A percentile compares a stretch with the other conserved stretches of the same genome.
phyloP scores from a whole-genome alignment of 2,797 vertebrate genomes.

The Hybognathus amarus region DNA sequence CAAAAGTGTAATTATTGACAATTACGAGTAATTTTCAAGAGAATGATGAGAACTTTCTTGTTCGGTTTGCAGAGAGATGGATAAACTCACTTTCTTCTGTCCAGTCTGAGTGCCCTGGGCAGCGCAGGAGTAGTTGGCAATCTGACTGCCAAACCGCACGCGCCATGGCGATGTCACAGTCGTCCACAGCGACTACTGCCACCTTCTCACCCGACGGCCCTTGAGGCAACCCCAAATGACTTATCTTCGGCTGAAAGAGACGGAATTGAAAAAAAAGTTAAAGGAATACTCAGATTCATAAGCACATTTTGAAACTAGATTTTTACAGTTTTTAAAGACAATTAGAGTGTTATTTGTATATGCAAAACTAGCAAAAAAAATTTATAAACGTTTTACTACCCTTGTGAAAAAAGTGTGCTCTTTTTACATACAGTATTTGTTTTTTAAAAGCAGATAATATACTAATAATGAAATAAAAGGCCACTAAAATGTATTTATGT shows the following conservation, averaged over 20 bases:
- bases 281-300: not conserved
- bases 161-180: conserved; percentile 96
- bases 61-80: not conserved
- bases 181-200: conserved; percentile 93
- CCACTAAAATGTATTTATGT: too few relatives aligned
- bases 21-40: not conserved
- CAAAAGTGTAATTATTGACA: not conserved
- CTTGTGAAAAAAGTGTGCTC: not conserved
- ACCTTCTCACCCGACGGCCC: conserved; percentile 98
- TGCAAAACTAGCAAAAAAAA: not conserved
- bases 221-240: conserved; percentile 89
- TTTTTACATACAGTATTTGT: too few relatives aligned
- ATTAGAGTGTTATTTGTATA: not conserved
- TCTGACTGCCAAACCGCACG: conserved; percentile 86
- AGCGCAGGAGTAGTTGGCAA: conserved; percentile 96
- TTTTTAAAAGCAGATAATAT: too few relatives aligned
- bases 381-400: not conserved
- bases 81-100: conserved; percentile 91
- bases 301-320: not conserved
- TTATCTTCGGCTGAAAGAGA: conserved; percentile 88
- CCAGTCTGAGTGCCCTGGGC: conserved; percentile 96
- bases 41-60: conserved; percentile 2
- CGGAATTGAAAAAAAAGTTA: not conserved
- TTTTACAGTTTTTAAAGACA: not conserved
- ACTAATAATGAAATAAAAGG: too few relatives aligned